Evolutionary conservation across 2,888 invertebrate species (phyloP).

Genomic region (Metalampra italica): DNA sequence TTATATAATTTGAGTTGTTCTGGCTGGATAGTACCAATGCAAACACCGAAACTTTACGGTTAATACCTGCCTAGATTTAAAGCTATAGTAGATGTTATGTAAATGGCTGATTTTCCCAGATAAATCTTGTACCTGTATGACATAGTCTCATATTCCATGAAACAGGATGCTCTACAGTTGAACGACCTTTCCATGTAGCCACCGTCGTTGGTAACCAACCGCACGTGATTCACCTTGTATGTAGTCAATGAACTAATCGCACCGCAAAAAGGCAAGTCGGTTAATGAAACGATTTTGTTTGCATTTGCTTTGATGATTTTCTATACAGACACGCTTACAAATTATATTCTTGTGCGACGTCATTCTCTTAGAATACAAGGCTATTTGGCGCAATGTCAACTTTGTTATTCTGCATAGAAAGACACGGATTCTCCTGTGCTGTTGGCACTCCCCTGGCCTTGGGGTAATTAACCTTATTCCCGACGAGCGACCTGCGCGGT

Average conservation of each 20-base stretch:
- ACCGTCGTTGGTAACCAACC: slow-evolving; percentile 40
- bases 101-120: too few species aligned
- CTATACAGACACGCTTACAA: neutral
- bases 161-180: slow-evolving; percentile 55
- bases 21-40: too few species aligned
- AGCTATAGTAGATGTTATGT: too few species aligned
- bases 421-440: slow-evolving; percentile 20
- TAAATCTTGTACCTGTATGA: too few species aligned
- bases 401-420: slow-evolving; percentile 33
- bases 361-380: slow-evolving; percentile 2
- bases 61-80: too few species aligned
- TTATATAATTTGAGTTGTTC: too few species aligned
- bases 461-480: slow-evolving; percentile 70
- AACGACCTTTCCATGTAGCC: slow-evolving; percentile 54
- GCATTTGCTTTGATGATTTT: neutral
- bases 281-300: slow-evolving; percentile 5
- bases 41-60: too few species aligned
- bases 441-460: slow-evolving; percentile 55
- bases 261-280: slow-evolving; percentile 6
- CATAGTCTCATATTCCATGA: neutral
- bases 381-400: slow-evolving; percentile 25
- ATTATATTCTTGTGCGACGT: neutral
- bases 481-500: slow-evolving; percentile 42
- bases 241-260: slow-evolving; percentile 34
- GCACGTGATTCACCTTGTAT: slow-evolving; percentile 37